Conservation (phyloP, 2,797 vertebrate genomes). For the Cyprinella venusta region DNA sequence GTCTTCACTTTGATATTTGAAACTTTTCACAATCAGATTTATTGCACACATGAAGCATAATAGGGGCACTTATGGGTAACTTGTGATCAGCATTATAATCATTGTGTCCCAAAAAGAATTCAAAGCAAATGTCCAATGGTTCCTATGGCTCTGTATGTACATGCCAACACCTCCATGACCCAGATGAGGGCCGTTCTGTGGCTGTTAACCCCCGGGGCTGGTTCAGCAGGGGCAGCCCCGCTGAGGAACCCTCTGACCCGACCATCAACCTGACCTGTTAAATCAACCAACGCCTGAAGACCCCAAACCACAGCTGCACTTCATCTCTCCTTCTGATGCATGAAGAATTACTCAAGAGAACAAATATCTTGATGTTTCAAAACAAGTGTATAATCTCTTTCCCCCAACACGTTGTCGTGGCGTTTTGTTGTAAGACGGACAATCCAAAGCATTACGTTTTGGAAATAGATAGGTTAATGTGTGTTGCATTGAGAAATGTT, state of each 20-base stretch:
- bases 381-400: too few relatives aligned
- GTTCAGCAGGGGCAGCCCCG: not conserved
- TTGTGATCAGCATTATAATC: not conserved
- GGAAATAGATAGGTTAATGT: not conserved
- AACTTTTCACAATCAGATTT: not conserved
- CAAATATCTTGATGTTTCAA: too few relatives aligned
- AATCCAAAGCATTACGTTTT: not conserved
- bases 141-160: not conserved
- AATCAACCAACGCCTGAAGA: not conserved
- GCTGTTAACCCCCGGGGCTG: not conserved
- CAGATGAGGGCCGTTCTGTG: not conserved
- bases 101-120: not conserved
- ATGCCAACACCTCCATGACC: not conserved
- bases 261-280: slow-evolving; percentile 20
- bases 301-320: slow-evolving; percentile 8
- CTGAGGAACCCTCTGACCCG: slow-evolving; percentile 7
- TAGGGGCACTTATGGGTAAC: not conserved
- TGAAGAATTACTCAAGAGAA: not conserved
- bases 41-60: not conserved
- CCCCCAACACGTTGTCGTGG: too few relatives aligned
- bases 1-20: too few relatives aligned
- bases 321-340: not conserved
- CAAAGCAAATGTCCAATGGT: not conserved
- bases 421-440: not conserved
- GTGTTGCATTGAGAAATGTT: not conserved